A percentile compares a stretch with the other conserved stretches of the same genome.
Evolutionary conservation across 1,140 invertebrate genomes (phyloP).

Genomic region (Brachystomella parvula): DNA sequence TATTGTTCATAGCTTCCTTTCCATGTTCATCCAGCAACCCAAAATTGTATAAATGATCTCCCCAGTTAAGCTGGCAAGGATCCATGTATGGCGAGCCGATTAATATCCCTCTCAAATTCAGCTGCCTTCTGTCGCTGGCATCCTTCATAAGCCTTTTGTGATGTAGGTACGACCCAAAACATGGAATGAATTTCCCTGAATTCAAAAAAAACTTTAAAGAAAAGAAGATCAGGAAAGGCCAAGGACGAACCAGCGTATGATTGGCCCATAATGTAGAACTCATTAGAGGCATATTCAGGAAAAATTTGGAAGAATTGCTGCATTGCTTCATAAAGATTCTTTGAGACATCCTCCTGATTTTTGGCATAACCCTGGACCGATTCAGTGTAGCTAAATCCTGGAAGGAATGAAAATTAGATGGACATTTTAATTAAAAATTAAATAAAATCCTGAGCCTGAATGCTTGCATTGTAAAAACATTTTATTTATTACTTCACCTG

Average conservation of each 20-base stretch:
- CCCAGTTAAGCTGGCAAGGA: constrained; percentile 46
- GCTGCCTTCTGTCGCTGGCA: constrained; percentile 7
- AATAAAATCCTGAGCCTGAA: too few species aligned
- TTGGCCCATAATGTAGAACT: constrained; percentile 46
- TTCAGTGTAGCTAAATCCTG: constrained; percentile 40
- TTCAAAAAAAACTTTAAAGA: not conserved
- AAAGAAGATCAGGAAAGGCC: not conserved
- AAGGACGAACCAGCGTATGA: constrained; percentile 42
- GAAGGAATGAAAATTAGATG: too few species aligned
- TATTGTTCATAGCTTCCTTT: constrained; percentile 41
- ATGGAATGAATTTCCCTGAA: constrained; percentile 59
- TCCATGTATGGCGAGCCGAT: constrained; percentile 50
- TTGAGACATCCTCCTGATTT: constrained; percentile 45
- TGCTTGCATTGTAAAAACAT: too few species aligned
- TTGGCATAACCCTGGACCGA: constrained; percentile 40
- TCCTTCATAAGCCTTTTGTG: constrained; percentile 47
- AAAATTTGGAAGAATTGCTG: constrained; percentile 45
- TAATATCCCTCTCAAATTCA: constrained; percentile 43
- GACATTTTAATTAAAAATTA: not conserved
- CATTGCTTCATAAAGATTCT: constrained; percentile 45
- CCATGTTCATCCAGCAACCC: constrained; percentile 45
- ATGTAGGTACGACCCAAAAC: constrained; percentile 66
- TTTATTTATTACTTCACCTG: constrained; percentile 17
- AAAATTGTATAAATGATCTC: constrained; percentile 46
- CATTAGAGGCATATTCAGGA: constrained; percentile 40